Percentiles rank a stretch among this genome's conserved stretches.
These are phyloP conservation scores for Omphaloscelis lunosa DNA, from an alignment of 2,888 invertebrate species.

Conservation along the genomic window DNA sequence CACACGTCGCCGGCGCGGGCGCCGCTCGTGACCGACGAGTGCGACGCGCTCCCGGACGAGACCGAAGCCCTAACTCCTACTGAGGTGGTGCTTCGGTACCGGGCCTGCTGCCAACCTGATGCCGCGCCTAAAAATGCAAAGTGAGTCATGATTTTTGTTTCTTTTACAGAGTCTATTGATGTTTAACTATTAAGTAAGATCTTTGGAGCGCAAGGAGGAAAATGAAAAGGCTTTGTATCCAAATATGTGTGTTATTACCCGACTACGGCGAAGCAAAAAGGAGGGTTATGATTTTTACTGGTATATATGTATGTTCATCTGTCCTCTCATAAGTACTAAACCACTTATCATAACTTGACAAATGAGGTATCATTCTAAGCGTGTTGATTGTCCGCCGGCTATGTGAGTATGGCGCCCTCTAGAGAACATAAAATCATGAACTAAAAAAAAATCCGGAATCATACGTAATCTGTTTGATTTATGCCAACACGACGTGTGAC, in stretches of 20 bases:
- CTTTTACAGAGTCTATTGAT: background rate
- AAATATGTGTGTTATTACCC: background rate
- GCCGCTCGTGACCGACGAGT: constrained; percentile 94
- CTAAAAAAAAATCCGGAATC: too few relatives aligned
- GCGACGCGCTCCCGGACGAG: constrained; percentile 93
- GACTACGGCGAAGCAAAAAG: too few relatives aligned
- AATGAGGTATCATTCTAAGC: too few relatives aligned
- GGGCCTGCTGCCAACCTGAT: constrained; percentile 88
- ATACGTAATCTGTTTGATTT: too few relatives aligned
- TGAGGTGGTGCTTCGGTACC: constrained; percentile 83
- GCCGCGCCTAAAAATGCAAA: constrained; percentile 96
- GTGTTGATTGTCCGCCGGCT: too few relatives aligned
- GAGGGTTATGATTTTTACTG: too few relatives aligned
- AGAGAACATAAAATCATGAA: too few relatives aligned
- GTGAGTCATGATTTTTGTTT: constrained; percentile 90
- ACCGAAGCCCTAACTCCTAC: constrained; percentile 91
- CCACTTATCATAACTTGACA: too few relatives aligned
- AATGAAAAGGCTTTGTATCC: background rate
- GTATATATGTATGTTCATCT: too few relatives aligned
- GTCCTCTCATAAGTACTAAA: too few relatives aligned
- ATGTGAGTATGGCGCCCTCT: too few relatives aligned
- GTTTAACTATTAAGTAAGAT: background rate
- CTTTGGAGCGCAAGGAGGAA: background rate
- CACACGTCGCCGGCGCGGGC: constrained; percentile 96
- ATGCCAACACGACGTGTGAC: too few relatives aligned